phyloP scores from a whole-genome alignment of 2,797 vertebrate genomes.

The Phalanger gymnotis region DNA sequence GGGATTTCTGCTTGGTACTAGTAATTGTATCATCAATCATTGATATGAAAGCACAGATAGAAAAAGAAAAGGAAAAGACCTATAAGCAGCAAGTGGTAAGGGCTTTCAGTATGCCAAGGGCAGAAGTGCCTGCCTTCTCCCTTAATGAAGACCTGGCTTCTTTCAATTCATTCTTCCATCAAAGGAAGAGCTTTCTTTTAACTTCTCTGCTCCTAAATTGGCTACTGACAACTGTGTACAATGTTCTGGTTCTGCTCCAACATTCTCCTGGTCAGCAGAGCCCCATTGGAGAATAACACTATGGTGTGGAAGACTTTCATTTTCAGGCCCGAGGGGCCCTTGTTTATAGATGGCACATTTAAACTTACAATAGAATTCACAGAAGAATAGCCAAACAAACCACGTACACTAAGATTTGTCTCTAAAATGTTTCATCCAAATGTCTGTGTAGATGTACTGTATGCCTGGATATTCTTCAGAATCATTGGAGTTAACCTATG shows the following conservation, averaged over 20 bases:
- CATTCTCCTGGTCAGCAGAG: no score
- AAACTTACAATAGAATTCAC: constrained; percentile 99
- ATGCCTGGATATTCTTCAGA: constrained; percentile 99
- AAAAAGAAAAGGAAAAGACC: neutral
- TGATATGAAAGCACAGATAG: neutral
- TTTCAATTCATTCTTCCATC: neutral
- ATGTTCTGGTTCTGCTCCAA: no score
- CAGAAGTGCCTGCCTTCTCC: no score
- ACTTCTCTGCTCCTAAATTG: no score
- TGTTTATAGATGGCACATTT: no score
- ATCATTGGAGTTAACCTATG: constrained; percentile 99
- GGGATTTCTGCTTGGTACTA: neutral
- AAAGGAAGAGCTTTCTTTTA: no score
- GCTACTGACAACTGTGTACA: no score
- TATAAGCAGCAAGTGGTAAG: neutral
- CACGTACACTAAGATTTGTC: constrained; percentile 99
- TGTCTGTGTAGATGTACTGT: constrained; percentile 91
- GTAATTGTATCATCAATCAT: neutral
- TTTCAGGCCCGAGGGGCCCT: no score
- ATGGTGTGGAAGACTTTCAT: no score
- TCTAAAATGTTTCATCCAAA: constrained; percentile 99
- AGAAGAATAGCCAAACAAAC: constrained; percentile 99
- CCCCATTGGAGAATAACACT: no score
- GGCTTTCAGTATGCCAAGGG: neutral
- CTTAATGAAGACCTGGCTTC: neutral